A percentile compares a stretch with the other conserved stretches of the same genome.
Conservation (phyloP, 35 echinoderm and acorn worm genomes). For the Apostichopus japonicus region DNA sequence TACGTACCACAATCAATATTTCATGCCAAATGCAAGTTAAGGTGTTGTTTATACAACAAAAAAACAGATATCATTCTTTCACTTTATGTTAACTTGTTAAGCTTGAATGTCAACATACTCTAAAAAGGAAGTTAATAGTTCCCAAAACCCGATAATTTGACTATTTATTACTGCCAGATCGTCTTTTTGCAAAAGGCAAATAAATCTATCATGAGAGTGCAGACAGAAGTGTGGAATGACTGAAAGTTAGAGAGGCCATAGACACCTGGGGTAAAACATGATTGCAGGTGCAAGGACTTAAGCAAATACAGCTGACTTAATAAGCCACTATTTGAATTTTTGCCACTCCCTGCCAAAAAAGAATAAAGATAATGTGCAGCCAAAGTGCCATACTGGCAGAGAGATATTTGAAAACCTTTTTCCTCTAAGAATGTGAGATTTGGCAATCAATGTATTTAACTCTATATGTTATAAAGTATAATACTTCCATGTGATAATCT, state of each 20-base stretch:
- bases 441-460: too few species aligned
- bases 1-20: not conserved
- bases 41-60: slow-evolving; percentile 4
- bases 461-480: too few species aligned
- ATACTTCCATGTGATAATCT: too few species aligned
- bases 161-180: not conserved
- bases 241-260: slow-evolving; percentile 37
- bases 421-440: too few species aligned
- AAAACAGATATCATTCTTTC: slow-evolving; percentile 20
- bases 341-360: slow-evolving; percentile 6
- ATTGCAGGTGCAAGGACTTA: slow-evolving; percentile 14
- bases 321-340: slow-evolving; percentile 25
- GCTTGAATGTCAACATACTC: not conserved
- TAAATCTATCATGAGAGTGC: slow-evolving; percentile 23
- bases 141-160: not conserved
- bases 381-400: too few species aligned
- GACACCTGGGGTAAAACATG: slow-evolving; percentile 38
- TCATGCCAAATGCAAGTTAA: not conserved
- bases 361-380: not conserved
- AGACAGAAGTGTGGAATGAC: slow-evolving; percentile 22
- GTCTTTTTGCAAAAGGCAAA: not conserved
- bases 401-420: too few species aligned
- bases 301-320: slow-evolving; percentile 39
- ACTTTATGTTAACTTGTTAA: not conserved
- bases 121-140: not conserved